Evolutionary conservation across 2,888 invertebrate genomes (phyloP).

Genomic region (Operophtera brumata): DNA sequence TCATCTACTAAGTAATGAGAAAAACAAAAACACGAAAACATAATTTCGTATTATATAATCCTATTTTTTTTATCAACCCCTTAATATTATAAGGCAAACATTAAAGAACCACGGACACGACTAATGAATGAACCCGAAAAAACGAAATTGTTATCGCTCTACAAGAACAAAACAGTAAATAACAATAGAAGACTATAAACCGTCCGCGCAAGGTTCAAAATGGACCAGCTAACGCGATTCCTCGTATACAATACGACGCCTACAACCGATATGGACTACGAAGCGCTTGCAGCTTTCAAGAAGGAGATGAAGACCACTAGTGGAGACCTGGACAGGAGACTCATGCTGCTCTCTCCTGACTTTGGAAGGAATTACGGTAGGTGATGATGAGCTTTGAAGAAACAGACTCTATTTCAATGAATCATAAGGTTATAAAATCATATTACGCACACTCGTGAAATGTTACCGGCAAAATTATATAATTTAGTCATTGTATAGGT

Average conservation of each 20-base stretch:
- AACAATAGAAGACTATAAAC: background rate
- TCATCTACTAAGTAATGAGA: no score
- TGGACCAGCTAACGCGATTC: conserved; percentile 68
- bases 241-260: conserved; percentile 70
- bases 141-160: background rate
- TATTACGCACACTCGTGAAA: no score
- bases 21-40: no score
- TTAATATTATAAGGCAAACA: no score
- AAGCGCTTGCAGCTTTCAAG: conserved; percentile 54
- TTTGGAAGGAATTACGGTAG: conserved; percentile 62
- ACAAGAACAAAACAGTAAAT: background rate
- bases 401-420: background rate
- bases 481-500: no score
- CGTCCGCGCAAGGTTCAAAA: conserved; percentile 27
- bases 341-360: conserved; percentile 64
- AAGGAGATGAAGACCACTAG: conserved; percentile 41
- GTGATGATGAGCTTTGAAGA: conserved; percentile 13
- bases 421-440: background rate
- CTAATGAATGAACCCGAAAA: background rate
- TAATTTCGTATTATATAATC: no score
- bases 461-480: no score
- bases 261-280: conserved; percentile 62
- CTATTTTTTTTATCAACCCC: no score
- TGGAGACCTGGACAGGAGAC: conserved; percentile 55
- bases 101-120: no score